Base-by-base conservation (phyloP, 2,797 vertebrate species). In the Lerista edwardsae region DNA sequence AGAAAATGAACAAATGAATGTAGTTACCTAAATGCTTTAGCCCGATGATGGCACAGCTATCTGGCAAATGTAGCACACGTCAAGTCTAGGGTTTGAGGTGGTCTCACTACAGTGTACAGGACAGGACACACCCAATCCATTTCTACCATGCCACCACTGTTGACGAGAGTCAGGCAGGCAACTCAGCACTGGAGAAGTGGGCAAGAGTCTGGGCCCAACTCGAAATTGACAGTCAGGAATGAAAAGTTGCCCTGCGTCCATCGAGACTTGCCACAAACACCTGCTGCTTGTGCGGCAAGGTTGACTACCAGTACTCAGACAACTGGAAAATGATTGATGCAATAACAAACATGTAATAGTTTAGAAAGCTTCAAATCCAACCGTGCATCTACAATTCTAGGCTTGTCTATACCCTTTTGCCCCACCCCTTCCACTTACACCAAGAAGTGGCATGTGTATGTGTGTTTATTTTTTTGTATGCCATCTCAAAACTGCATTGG, bases 261-360 rank as follows among this genome's bases (percentile, higher is more conserved):
- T 64, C 81, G 6, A 21, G 47, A 29, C 4, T 10, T 27, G 41
- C 41, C 34, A 15, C 41, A 6, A 2, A 9, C 23, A 6, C 12
- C 39, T 34, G 31, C 44, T 27, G 4, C 44, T 84, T 57, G n/a
- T 17, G 51, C 51, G 36, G 36, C 10, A 85, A n/a, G 36, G 1
- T 67, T 39, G 47, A 31, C 73, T 29, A 34, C 19, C 21, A 90
- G 84, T 65, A 23, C 77, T 86, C 86, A 89, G 89, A 82, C 83
- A 88, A 82, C 81, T 25, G 61, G 51, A 55, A 78, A 41, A 84
- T 75, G 44, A 31, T 74, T 92, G 86, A 31, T 93, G 90, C 92
- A 94, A 95, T 86, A 94, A 93, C 93, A 92, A 47, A 91, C 88
- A 91, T 92, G 91, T 92, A 87, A 90, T 23, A 75, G 80, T 1